These are phyloP conservation scores for Charina bottae DNA, from an alignment of 2,113 vertebrate genomes.

Conservation along the genomic window DNA sequence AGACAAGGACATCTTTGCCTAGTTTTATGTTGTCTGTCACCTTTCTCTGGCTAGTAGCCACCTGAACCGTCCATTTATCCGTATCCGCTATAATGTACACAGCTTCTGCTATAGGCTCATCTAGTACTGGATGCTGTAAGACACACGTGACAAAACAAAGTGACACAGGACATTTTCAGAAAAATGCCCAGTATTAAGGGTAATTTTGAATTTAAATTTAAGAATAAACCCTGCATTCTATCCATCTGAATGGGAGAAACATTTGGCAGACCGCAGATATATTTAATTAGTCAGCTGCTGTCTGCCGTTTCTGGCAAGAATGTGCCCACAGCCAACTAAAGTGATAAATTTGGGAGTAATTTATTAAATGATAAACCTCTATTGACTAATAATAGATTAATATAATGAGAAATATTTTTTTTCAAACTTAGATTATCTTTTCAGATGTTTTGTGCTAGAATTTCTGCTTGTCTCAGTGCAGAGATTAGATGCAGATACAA, in stretches of 20 bases:
- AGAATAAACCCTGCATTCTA: neutral
- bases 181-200: conserved; percentile 8
- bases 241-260: neutral
- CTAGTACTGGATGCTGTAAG: conserved; percentile 85
- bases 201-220: neutral
- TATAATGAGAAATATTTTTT: neutral
- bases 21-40: conserved; percentile 76
- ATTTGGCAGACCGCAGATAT: neutral
- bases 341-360: neutral
- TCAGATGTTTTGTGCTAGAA: neutral
- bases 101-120: conserved; percentile 87
- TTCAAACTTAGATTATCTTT: neutral
- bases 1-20: conserved; percentile 85
- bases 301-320: conserved; percentile 1
- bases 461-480: neutral
- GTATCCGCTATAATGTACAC: conserved; percentile 88
- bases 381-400: neutral
- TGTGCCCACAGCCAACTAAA: neutral
- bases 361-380: neutral
- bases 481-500: neutral
- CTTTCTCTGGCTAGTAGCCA: conserved; percentile 85
- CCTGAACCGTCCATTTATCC: conserved; percentile 84
- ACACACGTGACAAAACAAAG: conserved; percentile 19
- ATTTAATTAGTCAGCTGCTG: neutral
- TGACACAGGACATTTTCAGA: neutral